Conservation (phyloP, 1,140 invertebrate genomes). For the Tyrophagus putrescentiae region DNA sequence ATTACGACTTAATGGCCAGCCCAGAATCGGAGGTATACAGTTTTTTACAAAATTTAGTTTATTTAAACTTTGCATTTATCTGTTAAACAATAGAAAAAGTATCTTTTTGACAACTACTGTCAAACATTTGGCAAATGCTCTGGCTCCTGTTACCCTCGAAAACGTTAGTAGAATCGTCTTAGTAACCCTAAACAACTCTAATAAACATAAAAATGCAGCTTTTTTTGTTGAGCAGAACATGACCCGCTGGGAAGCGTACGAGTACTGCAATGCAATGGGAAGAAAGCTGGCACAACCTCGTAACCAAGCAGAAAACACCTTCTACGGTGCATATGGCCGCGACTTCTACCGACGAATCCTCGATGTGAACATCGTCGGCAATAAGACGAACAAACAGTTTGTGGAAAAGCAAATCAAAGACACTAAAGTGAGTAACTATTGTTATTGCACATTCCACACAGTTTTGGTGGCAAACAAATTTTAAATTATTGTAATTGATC, state of each 20-base stretch:
- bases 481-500: background rate
- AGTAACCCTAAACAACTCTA: background rate
- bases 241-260: background rate
- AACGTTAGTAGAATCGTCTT: constrained; percentile 3
- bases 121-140: constrained; percentile 14
- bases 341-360: background rate
- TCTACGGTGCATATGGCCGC: constrained; percentile 8
- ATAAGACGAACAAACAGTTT: too few relatives aligned
- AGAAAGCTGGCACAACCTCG: constrained; percentile 7
- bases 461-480: too few relatives aligned
- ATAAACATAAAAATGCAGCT: constrained; percentile 5
- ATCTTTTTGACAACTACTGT: constrained; percentile 13
- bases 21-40: constrained; percentile 12
- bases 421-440: too few relatives aligned
- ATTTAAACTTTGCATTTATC: background rate
- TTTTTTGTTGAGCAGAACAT: constrained; percentile 2
- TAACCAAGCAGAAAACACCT: background rate
- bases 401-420: too few relatives aligned
- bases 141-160: constrained; percentile 8
- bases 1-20: constrained; percentile 14
- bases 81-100: constrained; percentile 11
- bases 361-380: background rate
- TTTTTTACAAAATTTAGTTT: background rate
- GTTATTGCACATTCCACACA: too few relatives aligned
- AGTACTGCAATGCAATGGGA: background rate